Evolutionary conservation across 2,797 vertebrate genomes (phyloP).

Genomic region (Anguilla obscura): DNA sequence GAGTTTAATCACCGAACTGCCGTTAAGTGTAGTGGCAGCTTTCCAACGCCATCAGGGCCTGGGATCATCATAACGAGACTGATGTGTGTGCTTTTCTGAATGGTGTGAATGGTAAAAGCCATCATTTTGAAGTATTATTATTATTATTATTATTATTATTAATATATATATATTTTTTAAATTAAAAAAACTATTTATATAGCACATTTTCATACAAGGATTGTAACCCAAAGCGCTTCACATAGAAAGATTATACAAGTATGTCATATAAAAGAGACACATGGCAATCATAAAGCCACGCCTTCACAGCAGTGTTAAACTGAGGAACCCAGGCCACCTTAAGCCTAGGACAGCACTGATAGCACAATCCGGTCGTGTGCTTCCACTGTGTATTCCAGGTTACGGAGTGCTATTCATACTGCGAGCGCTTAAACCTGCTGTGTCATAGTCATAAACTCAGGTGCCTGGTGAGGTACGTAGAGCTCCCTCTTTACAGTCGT

Average conservation of each 20-base stretch:
- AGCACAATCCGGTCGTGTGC: background rate
- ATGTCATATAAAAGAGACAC: too few species aligned
- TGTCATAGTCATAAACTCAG: background rate
- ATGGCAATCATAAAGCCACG: background rate
- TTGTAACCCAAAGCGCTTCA: too few species aligned
- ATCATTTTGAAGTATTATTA: too few species aligned
- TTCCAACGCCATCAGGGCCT: background rate
- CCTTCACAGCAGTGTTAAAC: background rate
- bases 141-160: too few species aligned
- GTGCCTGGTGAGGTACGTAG: background rate
- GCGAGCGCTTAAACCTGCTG: background rate
- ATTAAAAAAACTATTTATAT: too few species aligned
- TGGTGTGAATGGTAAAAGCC: too few species aligned
- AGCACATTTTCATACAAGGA: too few species aligned
- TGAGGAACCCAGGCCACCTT: background rate
- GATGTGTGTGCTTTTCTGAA: too few species aligned
- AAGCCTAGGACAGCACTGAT: background rate
- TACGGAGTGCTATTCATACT: background rate
- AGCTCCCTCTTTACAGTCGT: background rate
- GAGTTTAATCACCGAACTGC: background rate
- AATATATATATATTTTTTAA: too few species aligned
- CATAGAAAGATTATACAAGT: too few species aligned
- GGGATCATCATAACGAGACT: too few species aligned
- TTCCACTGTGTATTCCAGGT: background rate
- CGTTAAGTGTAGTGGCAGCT: background rate